Conservation (phyloP, 2,888 invertebrate genomes). For the Aquatica leii region DNA sequence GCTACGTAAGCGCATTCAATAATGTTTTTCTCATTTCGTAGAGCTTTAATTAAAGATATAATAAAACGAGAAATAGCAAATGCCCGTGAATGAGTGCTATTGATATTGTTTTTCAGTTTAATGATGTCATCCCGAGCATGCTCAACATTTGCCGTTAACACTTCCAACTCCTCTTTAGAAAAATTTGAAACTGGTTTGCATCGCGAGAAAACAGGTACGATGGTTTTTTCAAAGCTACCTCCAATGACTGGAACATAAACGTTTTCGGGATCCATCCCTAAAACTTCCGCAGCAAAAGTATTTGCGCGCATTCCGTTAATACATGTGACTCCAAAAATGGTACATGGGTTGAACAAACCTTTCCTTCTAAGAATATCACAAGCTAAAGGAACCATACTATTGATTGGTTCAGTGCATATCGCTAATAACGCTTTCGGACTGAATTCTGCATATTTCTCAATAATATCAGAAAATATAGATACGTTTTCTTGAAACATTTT, state of each 20-base stretch:
- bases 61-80: slow-evolving; percentile 70
- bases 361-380: slow-evolving; percentile 72
- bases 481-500: slow-evolving; percentile 53
- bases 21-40: slow-evolving; percentile 53
- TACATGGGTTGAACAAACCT: slow-evolving; percentile 69
- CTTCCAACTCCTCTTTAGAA: slow-evolving; percentile 40
- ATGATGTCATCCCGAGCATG: slow-evolving; percentile 72
- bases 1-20: slow-evolving; percentile 56
- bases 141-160: slow-evolving; percentile 52
- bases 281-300: slow-evolving; percentile 73
- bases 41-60: slow-evolving; percentile 65
- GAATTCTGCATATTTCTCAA: slow-evolving; percentile 45
- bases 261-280: slow-evolving; percentile 69
- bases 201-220: slow-evolving; percentile 80
- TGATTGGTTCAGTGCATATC: slow-evolving; percentile 66
- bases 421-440: slow-evolving; percentile 60
- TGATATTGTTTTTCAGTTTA: slow-evolving; percentile 69
- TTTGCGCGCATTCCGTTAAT: slow-evolving; percentile 78
- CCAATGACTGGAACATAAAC: slow-evolving; percentile 80
- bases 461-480: slow-evolving; percentile 49
- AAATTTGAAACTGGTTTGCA: slow-evolving; percentile 63
- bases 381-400: slow-evolving; percentile 76
- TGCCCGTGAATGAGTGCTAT: slow-evolving; percentile 68
- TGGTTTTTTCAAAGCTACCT: slow-evolving; percentile 78
- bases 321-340: slow-evolving; percentile 78